Percentiles rank a stretch among this genome's conserved stretches.
Conservation (phyloP, 2,113 vertebrate genomes). For the Oxyura jamaicensis region DNA sequence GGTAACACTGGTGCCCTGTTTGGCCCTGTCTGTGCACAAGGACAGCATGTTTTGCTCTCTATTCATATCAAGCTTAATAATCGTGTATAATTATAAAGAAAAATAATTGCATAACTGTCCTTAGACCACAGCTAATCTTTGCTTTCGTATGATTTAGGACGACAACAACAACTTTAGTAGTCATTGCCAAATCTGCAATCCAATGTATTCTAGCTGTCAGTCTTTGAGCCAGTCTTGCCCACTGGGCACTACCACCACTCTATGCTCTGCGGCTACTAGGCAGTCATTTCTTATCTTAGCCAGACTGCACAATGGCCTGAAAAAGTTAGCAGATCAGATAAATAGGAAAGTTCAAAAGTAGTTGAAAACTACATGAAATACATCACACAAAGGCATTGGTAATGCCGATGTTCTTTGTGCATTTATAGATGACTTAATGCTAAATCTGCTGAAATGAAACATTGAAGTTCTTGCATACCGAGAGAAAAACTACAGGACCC, state of each 20-base stretch:
- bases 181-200: background rate
- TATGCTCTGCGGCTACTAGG: background rate
- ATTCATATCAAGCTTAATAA: background rate
- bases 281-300: background rate
- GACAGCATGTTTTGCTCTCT: background rate
- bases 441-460: background rate
- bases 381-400: background rate
- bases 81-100: background rate
- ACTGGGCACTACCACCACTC: background rate
- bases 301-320: background rate
- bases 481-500: background rate
- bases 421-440: background rate
- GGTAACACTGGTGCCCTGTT: background rate
- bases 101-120: background rate
- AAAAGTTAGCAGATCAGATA: background rate
- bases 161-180: background rate
- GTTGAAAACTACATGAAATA: background rate
- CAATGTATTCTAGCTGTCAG: background rate
- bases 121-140: background rate
- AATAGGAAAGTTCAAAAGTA: background rate
- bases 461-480: background rate
- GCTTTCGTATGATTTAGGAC: background rate
- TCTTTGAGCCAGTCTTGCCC: background rate
- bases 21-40: background rate
- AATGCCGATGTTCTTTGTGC: background rate